Evolutionary conservation across 2,888 invertebrate genomes (phyloP), one percentile per base, ranked within the genome.

Genomic region (Lepeophtheirus nordmannii): DNA sequence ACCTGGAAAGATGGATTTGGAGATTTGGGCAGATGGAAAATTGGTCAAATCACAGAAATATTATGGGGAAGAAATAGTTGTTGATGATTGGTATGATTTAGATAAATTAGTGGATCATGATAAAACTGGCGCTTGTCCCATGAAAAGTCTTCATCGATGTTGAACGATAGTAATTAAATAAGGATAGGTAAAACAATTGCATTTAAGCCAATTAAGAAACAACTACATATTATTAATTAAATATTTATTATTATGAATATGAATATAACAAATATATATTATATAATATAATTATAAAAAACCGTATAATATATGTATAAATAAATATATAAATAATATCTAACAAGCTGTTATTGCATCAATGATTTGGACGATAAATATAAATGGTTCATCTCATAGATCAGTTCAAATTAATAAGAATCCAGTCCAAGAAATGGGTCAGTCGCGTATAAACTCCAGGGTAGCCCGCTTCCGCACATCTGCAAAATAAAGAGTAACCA

Each of bases 81-180:
- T 63, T 23, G 30, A 63, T 11, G 56, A 63, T 23, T 63, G 63
- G 63, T 41, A 62, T 12, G 63, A 63, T n/a, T 63, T 63, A 53
- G 38, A 63, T 17, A 63, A 63, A 56, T 22, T 63, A 12, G 53
- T 46, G 30, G 23, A 53, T 56, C 63, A 23, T 22, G 38, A 23
- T 11, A 60, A 60, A 37, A 46, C n/a, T 8, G 53, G 53, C 8
- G 53, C 14, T 14, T 46, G 53, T 46, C 53, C 53, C 8, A 46
- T 46, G 53, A 46, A 46, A 17, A 46, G 53, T 46, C 53, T 46
- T n/a, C 53, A 46, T 46, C 14, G 53, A 46, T 46, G 53, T 30
- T 30, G 30, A 5, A 5, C 3, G 7, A 30, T 30, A 30, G 7
- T 30, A 5, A 30, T 30, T n/a, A n/a, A 30, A 30, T 30, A 30